These are phyloP conservation scores for Malacosoma neustria DNA, from an alignment of 2,888 invertebrate species.

Conservation along the genomic window DNA sequence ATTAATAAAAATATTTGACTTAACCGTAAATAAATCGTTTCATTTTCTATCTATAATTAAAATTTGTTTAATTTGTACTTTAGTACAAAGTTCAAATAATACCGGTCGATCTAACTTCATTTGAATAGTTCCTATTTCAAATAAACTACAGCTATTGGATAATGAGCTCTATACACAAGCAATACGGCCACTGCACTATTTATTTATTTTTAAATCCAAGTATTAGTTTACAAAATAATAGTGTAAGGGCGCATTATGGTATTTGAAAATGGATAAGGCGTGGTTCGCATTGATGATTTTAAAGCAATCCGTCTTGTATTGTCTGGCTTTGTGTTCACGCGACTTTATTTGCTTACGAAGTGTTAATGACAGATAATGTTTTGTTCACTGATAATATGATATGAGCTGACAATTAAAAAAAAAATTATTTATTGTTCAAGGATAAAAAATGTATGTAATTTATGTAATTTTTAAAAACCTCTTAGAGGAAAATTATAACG, in stretches of 20 bases:
- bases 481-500: too few species aligned
- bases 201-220: slow-evolving; percentile 23
- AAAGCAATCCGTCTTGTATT: slow-evolving; percentile 43
- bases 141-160: slow-evolving; percentile 20
- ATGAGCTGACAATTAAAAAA: too few species aligned
- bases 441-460: too few species aligned
- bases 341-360: neutral
- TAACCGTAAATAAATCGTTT: too few species aligned
- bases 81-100: slow-evolving; percentile 2
- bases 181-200: neutral
- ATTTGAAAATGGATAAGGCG: slow-evolving; percentile 4
- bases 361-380: neutral
- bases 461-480: too few species aligned
- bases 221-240: slow-evolving; percentile 28
- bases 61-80: too few species aligned
- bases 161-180: slow-evolving; percentile 9
- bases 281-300: slow-evolving; percentile 16
- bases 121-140: slow-evolving; percentile 55
- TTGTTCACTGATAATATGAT: too few species aligned
- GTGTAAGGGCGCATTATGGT: slow-evolving; percentile 4
- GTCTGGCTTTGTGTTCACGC: slow-evolving; percentile 17
- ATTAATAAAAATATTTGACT: too few species aligned
- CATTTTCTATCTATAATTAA: too few species aligned
- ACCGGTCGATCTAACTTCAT: slow-evolving; percentile 45
- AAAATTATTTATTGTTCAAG: slow-evolving; percentile 1